A percentile compares a stretch with the other conserved stretches of the same genome.
Conservation (phyloP, 35 echinoderm and acorn worm species). For the Anneissia japonica region DNA sequence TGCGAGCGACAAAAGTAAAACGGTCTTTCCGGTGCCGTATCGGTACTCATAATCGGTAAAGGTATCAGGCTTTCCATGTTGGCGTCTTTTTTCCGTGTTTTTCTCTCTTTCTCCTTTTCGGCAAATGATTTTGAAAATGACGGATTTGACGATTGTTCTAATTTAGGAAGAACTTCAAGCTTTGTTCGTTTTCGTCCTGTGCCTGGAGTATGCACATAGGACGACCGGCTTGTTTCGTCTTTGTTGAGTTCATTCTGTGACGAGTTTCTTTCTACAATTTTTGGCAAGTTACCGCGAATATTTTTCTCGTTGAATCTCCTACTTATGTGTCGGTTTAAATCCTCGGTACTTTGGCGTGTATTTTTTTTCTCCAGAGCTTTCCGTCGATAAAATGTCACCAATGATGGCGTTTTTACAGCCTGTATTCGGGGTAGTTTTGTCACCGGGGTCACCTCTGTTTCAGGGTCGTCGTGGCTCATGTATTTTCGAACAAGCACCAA, state of each 20-base stretch:
- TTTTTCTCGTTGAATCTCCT: not conserved
- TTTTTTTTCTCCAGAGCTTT: not conserved
- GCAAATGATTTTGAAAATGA: constrained; percentile 1
- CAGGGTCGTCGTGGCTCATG: not conserved
- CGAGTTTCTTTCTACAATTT: not conserved
- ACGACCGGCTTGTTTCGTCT: not conserved
- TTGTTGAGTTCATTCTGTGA: not conserved
- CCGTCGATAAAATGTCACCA: constrained; percentile 57
- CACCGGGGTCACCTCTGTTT: constrained; percentile 16
- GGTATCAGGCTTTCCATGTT: constrained; percentile 81
- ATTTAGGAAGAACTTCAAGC: not conserved
- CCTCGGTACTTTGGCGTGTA: not conserved
- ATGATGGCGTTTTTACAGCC: constrained; percentile 51
- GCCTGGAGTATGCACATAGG: constrained; percentile 75
- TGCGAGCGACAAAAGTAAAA: constrained; percentile 43
- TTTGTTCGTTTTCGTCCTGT: constrained; percentile 30
- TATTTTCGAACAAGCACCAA: constrained; percentile 13
- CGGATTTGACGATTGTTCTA: not conserved
- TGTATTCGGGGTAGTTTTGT: constrained; percentile 41
- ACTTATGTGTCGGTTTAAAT: too few relatives aligned
- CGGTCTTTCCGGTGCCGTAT: constrained; percentile 37
- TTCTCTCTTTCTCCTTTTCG: constrained; percentile 55
- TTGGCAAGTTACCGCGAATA: not conserved
- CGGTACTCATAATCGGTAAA: constrained; percentile 53
- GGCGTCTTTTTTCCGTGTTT: constrained; percentile 48